Base-by-base conservation (phyloP, 2,888 invertebrate genomes). In the Dascillus cervinus region DNA sequence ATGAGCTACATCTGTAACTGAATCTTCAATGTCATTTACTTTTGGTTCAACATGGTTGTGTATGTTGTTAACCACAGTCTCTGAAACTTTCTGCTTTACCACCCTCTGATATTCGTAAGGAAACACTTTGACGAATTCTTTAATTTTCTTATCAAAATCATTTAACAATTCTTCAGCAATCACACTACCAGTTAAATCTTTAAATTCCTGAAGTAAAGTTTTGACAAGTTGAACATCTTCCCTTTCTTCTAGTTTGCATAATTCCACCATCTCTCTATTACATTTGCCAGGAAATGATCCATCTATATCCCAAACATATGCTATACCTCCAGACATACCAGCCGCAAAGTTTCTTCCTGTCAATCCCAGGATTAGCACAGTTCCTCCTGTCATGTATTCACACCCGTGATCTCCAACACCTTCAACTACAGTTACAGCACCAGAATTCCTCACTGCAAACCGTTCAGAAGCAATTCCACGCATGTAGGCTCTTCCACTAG, bases 371-470 rank as follows among this genome's bases (percentile, higher is more conserved):
- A 98, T 85, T 28, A 98, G 73, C 40, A 87, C 86, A 36, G 76
- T 69, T 35, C 96, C 96, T 8, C 94, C 96, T 26, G 98, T 98
- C 98, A 98, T 98, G 67, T 98, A 98, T 70, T 98, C 98, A 71
- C 98, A 98, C 35, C 95, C 97, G 67, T 98, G 97, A 71, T 98
- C 98, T 21, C 98, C 98, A 34, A 94, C 95, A 30, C 96, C 96
- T 71, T 98, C 98, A 41, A 90, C 89, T 9, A 98, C 95, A 8
- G 96, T 95, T 14, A 79, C 73, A 21, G 88, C 96, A 3, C 98
- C 98, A 0, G 95, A 96, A 71, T 98, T 98, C 41, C 98, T 78
- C 10, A 98, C 98, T 61, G 94, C 95, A 72, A 98, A 98, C 13
- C 98, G 79, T 67, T 98, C 98, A 8, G 97, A 95, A 1, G 95